Conservation (phyloP, 2,113 vertebrate genomes). For the Bambusicola thoracicus region DNA sequence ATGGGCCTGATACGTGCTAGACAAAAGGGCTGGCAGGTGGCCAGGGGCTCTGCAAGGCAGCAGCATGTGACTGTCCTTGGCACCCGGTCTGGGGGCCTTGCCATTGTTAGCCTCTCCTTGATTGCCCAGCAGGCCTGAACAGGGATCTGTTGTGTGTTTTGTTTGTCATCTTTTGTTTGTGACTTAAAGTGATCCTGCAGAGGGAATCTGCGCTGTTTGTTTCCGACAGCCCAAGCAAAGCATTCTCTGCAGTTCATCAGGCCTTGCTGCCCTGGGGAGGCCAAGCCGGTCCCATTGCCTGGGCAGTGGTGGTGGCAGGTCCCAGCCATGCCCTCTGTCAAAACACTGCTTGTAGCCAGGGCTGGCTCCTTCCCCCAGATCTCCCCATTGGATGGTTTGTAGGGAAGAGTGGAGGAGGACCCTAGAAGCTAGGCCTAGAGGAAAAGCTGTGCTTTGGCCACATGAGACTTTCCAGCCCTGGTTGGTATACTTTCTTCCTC, state of each 20-base stretch:
- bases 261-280: not conserved
- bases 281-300: not conserved
- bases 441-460: not conserved
- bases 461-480: not conserved
- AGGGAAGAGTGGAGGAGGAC: not conserved
- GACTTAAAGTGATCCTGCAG: conserved; percentile 44
- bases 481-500: not conserved
- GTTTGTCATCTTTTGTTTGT: conserved; percentile 65
- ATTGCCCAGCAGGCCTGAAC: conserved; percentile 11
- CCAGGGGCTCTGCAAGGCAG: conserved; percentile 41
- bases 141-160: conserved; percentile 58
- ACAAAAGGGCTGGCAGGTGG: conserved; percentile 43
- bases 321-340: accelerated
- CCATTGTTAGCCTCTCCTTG: conserved; percentile 55
- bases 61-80: conserved; percentile 57
- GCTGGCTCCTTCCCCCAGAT: not conserved
- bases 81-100: not conserved
- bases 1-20: conserved; percentile 51
- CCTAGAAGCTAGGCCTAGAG: accelerated
- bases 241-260: conserved; percentile 51
- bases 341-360: accelerated
- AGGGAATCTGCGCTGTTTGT: conserved; percentile 31
- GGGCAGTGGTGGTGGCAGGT: accelerated
- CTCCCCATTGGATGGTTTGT: not conserved
- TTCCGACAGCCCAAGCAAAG: conserved; percentile 26